Percentiles rank a stretch among this genome's conserved stretches.
Conservation (phyloP, 2,797 vertebrate genomes). For the Onychomys torridus region DNA sequence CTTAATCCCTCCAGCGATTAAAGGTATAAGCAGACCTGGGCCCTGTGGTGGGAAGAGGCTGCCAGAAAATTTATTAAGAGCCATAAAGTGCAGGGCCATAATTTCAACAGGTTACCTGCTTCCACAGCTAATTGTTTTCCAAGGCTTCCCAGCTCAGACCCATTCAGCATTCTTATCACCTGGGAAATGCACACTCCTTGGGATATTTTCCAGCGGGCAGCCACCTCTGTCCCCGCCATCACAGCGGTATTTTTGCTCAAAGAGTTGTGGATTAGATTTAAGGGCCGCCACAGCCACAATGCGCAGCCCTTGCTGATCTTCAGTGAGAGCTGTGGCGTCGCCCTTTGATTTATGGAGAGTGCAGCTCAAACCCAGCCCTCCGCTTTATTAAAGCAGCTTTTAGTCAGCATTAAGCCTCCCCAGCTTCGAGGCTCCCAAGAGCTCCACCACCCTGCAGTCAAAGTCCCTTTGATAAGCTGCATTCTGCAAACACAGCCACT, state of each 20-base stretch:
- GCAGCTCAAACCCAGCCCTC: conserved; percentile 26
- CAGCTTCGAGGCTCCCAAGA: not conserved
- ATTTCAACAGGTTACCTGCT: conserved; percentile 76
- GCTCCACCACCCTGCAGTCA: conserved; percentile 44
- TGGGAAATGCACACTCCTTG: conserved; percentile 37
- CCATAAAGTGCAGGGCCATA: conserved; percentile 54
- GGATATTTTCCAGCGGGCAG: conserved; percentile 31
- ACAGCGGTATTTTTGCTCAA: conserved; percentile 28
- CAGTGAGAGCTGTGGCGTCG: conserved; percentile 12
- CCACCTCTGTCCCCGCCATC: conserved; percentile 61
- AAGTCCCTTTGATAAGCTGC: conserved; percentile 64
- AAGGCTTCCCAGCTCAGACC: conserved; percentile 28
- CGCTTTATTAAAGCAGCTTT: conserved; percentile 70
- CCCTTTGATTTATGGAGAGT: conserved; percentile 60
- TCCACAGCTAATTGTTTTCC: conserved; percentile 68
- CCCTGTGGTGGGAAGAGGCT: conserved; percentile 61
- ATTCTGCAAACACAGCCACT: not conserved
- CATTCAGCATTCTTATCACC: conserved; percentile 65
- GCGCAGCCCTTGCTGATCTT: conserved; percentile 54
- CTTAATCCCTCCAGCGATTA: conserved; percentile 80
- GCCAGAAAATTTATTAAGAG: conserved; percentile 74
- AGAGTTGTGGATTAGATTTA: conserved; percentile 73
- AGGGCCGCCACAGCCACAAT: conserved; percentile 25
- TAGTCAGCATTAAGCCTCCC: conserved; percentile 25
- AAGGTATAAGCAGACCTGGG: conserved; percentile 72